Evolutionary conservation across 2,113 vertebrate genomes (phyloP).

Genomic region (Nothobranchius furzeri): DNA sequence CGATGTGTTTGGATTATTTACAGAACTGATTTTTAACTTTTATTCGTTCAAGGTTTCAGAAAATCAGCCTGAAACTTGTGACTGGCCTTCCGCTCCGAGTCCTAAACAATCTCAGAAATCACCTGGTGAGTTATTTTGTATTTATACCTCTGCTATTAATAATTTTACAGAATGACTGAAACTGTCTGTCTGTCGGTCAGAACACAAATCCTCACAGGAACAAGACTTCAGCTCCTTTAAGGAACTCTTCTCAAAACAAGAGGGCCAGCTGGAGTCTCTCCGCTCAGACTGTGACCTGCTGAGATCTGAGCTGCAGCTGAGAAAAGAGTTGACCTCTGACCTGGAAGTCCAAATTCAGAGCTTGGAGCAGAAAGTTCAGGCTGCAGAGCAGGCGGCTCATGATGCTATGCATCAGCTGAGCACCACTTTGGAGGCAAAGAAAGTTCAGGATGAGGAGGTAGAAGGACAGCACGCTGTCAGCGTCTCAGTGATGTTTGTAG

Average conservation of each 20-base stretch:
- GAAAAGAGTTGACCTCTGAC: conserved; percentile 69
- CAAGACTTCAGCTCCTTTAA: conserved; percentile 37
- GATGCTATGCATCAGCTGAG: conserved; percentile 60
- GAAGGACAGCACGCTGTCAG: background rate
- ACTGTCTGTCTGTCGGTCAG: conserved; percentile 1
- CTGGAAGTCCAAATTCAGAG: conserved; percentile 65
- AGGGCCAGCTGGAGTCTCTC: conserved; percentile 63
- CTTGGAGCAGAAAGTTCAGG: conserved; percentile 61
- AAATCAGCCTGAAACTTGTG: conserved; percentile 25
- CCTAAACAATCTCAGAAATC: conserved; percentile 3
- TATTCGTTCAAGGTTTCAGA: conserved; percentile 33
- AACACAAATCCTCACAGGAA: conserved; percentile 2
- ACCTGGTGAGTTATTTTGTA: conserved; percentile 13
- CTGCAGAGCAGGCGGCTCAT: conserved; percentile 68
- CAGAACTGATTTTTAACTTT: background rate
- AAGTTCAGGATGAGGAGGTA: conserved; percentile 58
- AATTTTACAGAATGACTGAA: background rate
- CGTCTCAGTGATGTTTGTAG: background rate
- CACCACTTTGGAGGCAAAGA: conserved; percentile 57
- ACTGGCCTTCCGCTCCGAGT: background rate
- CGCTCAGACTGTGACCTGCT: conserved; percentile 65
- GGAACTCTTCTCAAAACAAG: conserved; percentile 46
- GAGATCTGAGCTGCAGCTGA: conserved; percentile 68
- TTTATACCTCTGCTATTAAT: background rate
- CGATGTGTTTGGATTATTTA: too few relatives aligned